Conservation (phyloP, 2,888 invertebrate species). For the Athrips mouffetella region DNA sequence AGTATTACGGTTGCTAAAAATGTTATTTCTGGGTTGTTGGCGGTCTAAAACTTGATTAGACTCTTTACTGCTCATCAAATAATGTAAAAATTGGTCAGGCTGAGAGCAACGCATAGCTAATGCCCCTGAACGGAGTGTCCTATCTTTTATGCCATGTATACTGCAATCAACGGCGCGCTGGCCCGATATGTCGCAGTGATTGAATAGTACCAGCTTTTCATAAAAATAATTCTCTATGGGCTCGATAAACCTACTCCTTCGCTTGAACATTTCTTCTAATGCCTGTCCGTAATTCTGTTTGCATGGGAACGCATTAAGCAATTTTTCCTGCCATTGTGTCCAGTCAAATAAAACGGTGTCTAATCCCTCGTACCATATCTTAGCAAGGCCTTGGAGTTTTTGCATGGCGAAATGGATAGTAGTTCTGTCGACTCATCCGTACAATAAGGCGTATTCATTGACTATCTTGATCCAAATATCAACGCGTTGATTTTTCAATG, state of each 20-base stretch:
- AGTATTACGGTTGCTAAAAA: too few relatives aligned
- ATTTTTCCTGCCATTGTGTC: too few relatives aligned
- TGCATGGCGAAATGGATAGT: conserved; percentile 26
- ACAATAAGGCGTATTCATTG: conserved; percentile 21
- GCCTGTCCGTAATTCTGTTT: too few relatives aligned
- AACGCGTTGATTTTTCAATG: conserved; percentile 17
- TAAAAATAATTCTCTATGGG: conserved; percentile 20
- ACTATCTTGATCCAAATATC: conserved; percentile 16
- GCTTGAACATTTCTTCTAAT: conserved; percentile 23
- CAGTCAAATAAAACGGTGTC: too few relatives aligned
- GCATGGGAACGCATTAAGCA: too few relatives aligned
- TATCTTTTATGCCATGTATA: conserved; percentile 21
- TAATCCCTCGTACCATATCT: conserved; percentile 25
- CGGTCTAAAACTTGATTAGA: background rate
- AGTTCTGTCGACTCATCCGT: conserved; percentile 24
- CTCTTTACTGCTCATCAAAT: conserved; percentile 18
- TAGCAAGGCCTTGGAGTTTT: conserved; percentile 29
- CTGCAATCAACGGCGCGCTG: conserved; percentile 23
- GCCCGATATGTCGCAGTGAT: conserved; percentile 22
- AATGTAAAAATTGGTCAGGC: conserved; percentile 21
- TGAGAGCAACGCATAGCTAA: conserved; percentile 21
- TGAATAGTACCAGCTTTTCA: conserved; percentile 17
- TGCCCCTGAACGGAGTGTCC: conserved; percentile 17
- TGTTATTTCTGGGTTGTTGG: conserved; percentile 3
- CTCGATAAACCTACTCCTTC: conserved; percentile 16